Base-by-base conservation (phyloP, 2,888 invertebrate species). In the Fissipunctia ypsillon region DNA sequence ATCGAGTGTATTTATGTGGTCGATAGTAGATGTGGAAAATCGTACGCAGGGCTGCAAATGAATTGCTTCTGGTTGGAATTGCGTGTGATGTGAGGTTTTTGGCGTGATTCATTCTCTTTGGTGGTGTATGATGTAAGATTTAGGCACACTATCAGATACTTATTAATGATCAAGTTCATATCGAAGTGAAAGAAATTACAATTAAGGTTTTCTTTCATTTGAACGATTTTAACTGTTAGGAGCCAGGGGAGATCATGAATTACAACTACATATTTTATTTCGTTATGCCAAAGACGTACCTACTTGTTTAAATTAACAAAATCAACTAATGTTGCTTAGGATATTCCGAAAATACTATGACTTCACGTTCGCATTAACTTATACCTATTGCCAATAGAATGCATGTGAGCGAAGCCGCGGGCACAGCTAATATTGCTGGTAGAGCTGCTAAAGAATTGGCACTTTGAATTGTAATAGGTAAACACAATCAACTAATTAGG, bases 1-100 rank as follows among this genome's bases (percentile, higher is more conserved):
- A 94, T 92, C 86, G 86, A 82, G 80, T 70, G 83, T 84, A 80
- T 81, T 89, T 86, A 88, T 87, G 84, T 84, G 78, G 78, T 73
- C 74, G 70, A 73, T 79, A 79, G 71, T 82, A 67, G 82, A 69
- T 67, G 75, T 69, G 78, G 77, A 80, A 83, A 76, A 80, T 82
- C 73, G 84, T 68, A 64, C 52, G 84, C 60, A 84, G 81, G 81
- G 76, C 76, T 84, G 81, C 68, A 81, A 84, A 84, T 81, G 84
- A 84, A 81, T 81, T 66, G 84, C 25, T 45, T 43, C 45, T 54
- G 43, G 25, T 57, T 52, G 9, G 31, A 64, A 31, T 31, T 56
- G 43, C 25, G 22, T 28, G n/a, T 35, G 48, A 14, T 54, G 48
- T 38, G 5, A 38, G 22, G 41, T 38, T 83, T 78, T 67, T 22